A percentile compares a stretch with the other conserved stretches of the same genome.
phyloP scores from a whole-genome alignment of 2,113 vertebrate species.

The Terrapene triunguis region DNA sequence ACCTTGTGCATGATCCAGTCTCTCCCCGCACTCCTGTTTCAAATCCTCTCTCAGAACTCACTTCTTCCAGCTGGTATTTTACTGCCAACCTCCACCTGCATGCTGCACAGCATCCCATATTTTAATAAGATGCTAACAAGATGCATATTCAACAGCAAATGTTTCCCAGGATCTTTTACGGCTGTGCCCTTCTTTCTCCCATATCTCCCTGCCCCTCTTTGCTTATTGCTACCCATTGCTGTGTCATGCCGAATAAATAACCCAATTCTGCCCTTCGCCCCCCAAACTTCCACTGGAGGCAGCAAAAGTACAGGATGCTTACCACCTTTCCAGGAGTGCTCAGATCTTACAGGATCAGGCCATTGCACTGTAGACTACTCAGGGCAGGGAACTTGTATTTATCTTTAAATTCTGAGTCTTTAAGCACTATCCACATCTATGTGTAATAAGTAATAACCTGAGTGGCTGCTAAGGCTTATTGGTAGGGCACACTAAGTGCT shows the following conservation, averaged over 20 bases:
- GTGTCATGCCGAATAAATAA: background rate
- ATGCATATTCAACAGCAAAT: background rate
- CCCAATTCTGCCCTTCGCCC: background rate
- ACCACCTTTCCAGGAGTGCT: background rate
- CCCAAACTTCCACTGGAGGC: background rate
- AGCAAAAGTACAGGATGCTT: background rate
- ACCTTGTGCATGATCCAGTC: background rate
- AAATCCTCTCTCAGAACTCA: background rate
- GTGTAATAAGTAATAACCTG: background rate
- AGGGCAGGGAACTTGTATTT: background rate
- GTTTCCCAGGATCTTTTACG: background rate
- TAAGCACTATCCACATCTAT: background rate
- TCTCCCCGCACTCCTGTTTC: background rate
- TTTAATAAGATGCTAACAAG: background rate
- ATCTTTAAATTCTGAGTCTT: background rate
- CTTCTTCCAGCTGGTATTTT: background rate
- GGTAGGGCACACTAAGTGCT: background rate
- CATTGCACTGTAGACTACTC: background rate
- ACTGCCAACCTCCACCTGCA: background rate
- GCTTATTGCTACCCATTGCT: background rate
- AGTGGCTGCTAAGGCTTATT: background rate
- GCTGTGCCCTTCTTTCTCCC: background rate
- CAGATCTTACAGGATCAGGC: background rate
- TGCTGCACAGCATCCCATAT: background rate
- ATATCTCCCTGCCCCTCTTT: background rate